Evolutionary conservation across 2,797 vertebrate species (phyloP).

Genomic region (Siniperca obscura): DNA sequence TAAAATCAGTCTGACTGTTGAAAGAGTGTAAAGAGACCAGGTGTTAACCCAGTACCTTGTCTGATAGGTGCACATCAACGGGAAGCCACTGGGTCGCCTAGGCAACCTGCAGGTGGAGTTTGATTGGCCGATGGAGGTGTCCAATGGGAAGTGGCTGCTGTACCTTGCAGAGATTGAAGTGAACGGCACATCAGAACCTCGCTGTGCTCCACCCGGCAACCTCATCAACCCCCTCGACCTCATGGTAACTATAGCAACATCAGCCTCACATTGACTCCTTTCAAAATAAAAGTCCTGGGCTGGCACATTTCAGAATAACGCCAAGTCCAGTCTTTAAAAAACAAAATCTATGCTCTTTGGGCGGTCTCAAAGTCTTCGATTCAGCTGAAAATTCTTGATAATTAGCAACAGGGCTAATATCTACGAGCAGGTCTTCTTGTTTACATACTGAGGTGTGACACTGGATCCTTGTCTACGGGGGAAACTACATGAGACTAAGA

Average conservation of each 20-base stretch:
- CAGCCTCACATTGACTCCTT: not conserved
- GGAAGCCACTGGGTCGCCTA: constrained; percentile 82
- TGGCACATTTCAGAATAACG: not conserved
- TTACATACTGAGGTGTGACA: no score
- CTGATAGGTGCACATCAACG: constrained; percentile 80
- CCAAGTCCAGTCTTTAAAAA: no score
- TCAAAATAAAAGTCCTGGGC: constrained; percentile 2
- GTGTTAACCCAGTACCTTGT: not conserved
- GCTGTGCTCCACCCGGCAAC: constrained; percentile 82
- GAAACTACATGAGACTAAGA: not conserved
- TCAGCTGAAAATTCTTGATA: accelerated
- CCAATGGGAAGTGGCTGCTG: constrained; percentile 93
- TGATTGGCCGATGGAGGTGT: constrained; percentile 90
- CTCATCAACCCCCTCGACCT: constrained; percentile 89
- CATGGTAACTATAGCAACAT: constrained; percentile 80
- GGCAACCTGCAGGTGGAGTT: constrained; percentile 88
- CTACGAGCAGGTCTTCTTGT: not conserved
- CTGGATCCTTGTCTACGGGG: no score
- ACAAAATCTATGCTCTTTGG: no score
- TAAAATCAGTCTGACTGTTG: not conserved
- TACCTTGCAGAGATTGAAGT: constrained; percentile 89
- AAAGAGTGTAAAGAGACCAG: not conserved
- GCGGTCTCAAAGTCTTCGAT: not conserved
- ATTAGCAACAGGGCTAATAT: not conserved
- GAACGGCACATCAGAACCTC: constrained; percentile 73